Base-by-base conservation (phyloP, 2,888 invertebrate genomes). In the Allygus modestus region DNA sequence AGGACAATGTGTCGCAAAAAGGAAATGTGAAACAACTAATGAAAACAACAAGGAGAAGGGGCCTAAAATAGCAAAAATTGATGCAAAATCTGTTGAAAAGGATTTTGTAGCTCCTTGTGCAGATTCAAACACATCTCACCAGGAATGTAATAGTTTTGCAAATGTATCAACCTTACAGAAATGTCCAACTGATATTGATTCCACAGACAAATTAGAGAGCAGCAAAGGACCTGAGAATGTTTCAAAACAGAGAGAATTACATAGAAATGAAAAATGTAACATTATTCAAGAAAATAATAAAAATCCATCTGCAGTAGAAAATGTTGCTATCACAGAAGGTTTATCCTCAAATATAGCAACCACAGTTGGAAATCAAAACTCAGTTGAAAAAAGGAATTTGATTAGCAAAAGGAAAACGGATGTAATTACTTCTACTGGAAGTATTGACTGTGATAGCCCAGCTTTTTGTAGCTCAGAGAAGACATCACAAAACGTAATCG, bases 41-140 rank as follows among this genome's bases (percentile, higher is more conserved):
- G 31, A 65, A 31, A 31, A 15, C 65, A 0, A 4, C 4, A 58
- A n/a, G n/a, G n/a, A n/a, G n/a, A n/a, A 31, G 15, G 26, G 28
- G 4, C 31, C 65, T 31, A 65, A 65, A 65, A 31, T 65, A 28
- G 65, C 65, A 65, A 65, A 65, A 17, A 20, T 65, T 28, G 11
- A 0, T 28, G 65, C 1, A 20, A 11, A 15, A 20, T 15, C 65
- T 2, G 23, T 23, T 58, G 58, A 65, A 28, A 65, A 4, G 1
- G 17, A 37, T 7, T 7, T 7, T 17, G n/a, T 65, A 23, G n/a
- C n/a, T 37, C 11, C 20, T 41, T 73, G 37, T 17, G 26, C 33
- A 41, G 79, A 75, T 5, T 82, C 86, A 31, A 85, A 86, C 12
- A 85, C 86, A 28, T 85, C 65, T 28, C 4, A 15, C 4, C 26